phyloP scores from a whole-genome alignment of 2,113 vertebrate species.

The Centropus bengalensis region DNA sequence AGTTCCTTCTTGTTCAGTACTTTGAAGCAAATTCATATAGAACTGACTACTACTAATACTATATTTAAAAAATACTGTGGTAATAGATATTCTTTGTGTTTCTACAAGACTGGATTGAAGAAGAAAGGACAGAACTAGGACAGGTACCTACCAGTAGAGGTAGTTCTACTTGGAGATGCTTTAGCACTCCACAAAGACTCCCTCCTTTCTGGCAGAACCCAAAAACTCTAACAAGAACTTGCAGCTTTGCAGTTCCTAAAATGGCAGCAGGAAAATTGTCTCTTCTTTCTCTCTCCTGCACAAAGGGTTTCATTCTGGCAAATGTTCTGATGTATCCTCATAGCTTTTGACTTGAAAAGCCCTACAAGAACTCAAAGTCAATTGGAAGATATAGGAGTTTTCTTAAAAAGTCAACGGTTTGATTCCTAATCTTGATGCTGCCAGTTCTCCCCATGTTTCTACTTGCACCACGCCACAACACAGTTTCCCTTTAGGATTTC shows the following conservation, averaged over 20 bases:
- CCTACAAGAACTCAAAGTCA: background rate
- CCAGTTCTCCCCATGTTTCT: background rate
- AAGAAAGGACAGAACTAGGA: background rate
- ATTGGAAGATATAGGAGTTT: background rate
- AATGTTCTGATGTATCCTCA: background rate
- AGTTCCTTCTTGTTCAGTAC: background rate
- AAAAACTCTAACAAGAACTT: background rate
- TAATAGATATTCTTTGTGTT: background rate
- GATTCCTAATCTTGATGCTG: background rate
- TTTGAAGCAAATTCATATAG: conserved; percentile 15
- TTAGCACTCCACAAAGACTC: background rate
- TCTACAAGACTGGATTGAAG: background rate
- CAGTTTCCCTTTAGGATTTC: background rate
- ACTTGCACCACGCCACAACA: background rate
- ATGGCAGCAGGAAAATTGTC: background rate
- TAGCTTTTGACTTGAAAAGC: background rate
- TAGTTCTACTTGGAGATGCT: background rate
- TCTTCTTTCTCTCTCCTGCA: background rate
- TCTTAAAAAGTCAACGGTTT: background rate
- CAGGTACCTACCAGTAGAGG: background rate
- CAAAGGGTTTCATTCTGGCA: background rate
- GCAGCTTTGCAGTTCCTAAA: background rate
- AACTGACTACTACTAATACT: background rate
- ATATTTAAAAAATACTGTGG: conserved; percentile 4
- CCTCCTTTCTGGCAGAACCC: background rate